phyloP scores from a whole-genome alignment of 2,888 invertebrate species.

The Steinernema scapterisci region DNA sequence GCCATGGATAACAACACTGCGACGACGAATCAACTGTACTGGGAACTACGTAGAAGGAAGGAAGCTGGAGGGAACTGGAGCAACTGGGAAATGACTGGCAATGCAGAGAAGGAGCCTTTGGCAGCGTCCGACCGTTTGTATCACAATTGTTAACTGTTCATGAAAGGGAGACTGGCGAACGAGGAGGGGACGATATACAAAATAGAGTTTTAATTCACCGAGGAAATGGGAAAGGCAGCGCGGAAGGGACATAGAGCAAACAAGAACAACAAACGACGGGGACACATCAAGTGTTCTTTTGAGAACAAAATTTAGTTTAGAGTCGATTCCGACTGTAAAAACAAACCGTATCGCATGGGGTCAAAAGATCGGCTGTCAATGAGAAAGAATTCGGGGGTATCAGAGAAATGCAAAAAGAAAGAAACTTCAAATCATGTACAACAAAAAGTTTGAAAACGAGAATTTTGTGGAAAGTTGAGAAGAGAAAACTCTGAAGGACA shows the following conservation, averaged over 20 bases:
- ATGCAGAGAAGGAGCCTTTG: conserved; percentile 8
- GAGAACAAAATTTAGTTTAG: conserved; percentile 13
- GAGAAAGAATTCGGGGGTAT: conserved; percentile 27
- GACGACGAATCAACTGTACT: conserved; percentile 32
- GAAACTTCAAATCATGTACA: conserved; percentile 15
- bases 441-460: background rate
- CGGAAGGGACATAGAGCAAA: conserved; percentile 21
- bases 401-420: background rate
- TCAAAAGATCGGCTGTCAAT: conserved; percentile 22
- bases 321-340: conserved; percentile 27
- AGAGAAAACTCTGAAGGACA: conserved; percentile 15
- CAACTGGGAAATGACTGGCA: conserved; percentile 7
- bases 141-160: conserved; percentile 6
- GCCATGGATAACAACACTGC: conserved; percentile 23
- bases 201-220: conserved; percentile 23
- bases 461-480: background rate
- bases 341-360: conserved; percentile 24
- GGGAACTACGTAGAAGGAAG: background rate
- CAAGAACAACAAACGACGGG: conserved; percentile 22
- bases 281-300: background rate
- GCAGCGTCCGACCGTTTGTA: conserved; percentile 16
- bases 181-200: conserved; percentile 8
- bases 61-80: background rate
- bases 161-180: conserved; percentile 11
- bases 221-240: conserved; percentile 24